Evolutionary conservation across 1,140 invertebrate genomes (phyloP).

Genomic region (Trichoplusia ni): DNA sequence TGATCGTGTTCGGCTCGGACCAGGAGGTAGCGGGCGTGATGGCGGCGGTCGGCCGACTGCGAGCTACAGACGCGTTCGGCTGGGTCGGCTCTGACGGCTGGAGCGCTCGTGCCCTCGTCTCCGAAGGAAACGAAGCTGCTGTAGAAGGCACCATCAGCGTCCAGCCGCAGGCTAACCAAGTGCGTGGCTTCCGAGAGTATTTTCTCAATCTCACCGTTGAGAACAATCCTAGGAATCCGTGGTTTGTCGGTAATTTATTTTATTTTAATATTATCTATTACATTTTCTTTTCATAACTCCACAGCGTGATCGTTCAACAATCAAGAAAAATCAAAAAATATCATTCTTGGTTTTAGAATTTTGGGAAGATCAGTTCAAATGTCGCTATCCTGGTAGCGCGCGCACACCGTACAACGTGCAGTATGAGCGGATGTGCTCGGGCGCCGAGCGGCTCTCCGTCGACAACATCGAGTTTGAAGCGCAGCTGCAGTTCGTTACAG

Average conservation of each 20-base stretch:
- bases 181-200: constrained; percentile 93
- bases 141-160: constrained; percentile 95
- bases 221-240: constrained; percentile 94
- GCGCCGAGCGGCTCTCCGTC: constrained; percentile 86
- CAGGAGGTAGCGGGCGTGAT: constrained; percentile 97
- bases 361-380: constrained; percentile 96
- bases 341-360: constrained; percentile 86
- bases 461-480: constrained; percentile 92
- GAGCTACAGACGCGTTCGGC: constrained; percentile 93
- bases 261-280: not conserved
- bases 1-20: constrained; percentile 97
- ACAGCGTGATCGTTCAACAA: too few relatives aligned
- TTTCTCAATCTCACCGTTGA: constrained; percentile 93
- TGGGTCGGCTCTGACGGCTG: constrained; percentile 98
- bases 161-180: constrained; percentile 93
- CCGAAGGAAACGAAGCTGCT: constrained; percentile 92
- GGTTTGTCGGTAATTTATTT: constrained; percentile 90
- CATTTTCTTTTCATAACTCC: not conserved
- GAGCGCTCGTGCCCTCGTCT: constrained; percentile 92
- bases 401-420: constrained; percentile 90
- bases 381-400: constrained; percentile 88
- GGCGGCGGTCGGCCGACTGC: constrained; percentile 92
- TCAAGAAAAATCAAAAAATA: too few relatives aligned
- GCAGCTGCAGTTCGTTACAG: constrained; percentile 96
- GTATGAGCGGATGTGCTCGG: constrained; percentile 86